Evolutionary conservation across 2,797 vertebrate genomes (phyloP).

Genomic region (Lycodopsis pacificus): DNA sequence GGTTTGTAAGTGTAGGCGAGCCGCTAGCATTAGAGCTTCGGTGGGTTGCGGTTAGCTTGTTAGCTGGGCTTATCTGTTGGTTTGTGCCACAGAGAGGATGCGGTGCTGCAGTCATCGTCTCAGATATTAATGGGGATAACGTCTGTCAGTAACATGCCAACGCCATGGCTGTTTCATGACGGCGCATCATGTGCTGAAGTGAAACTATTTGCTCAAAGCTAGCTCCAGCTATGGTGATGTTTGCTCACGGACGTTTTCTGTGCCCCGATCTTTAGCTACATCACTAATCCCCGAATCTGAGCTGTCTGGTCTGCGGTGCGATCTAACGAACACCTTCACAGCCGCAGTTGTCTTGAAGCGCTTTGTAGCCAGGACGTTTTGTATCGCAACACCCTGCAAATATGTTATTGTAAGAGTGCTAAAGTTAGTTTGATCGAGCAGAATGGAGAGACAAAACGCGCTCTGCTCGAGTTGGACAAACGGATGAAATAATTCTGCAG

Average conservation of each 20-base stretch:
- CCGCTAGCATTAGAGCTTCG: not conserved
- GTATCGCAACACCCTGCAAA: not conserved
- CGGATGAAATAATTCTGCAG: conserved; percentile 11
- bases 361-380: conserved; percentile 5
- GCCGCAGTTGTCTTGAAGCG: conserved; percentile 13
- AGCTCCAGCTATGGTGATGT: not conserved
- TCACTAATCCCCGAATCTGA: conserved; percentile 69
- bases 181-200: not conserved
- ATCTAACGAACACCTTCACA: conserved; percentile 33
- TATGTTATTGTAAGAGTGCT: not conserved
- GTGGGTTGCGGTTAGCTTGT: conserved; percentile 42
- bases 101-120: conserved; percentile 65
- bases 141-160: conserved; percentile 38
- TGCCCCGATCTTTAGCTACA: conserved; percentile 57
- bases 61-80: conserved; percentile 45
- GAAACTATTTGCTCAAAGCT: not conserved
- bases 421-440: conserved; percentile 25
- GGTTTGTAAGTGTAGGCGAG: not conserved
- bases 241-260: conserved; percentile 12
- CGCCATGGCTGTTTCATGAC: conserved; percentile 22
- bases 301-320: conserved; percentile 58
- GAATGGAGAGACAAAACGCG: conserved; percentile 6
- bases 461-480: conserved; percentile 16
- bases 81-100: conserved; percentile 47
- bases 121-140: conserved; percentile 40